Percentiles rank a stretch among this genome's conserved stretches.
phyloP scores from a whole-genome alignment of 1,140 invertebrate genomes.

The Achatina immaculata region DNA sequence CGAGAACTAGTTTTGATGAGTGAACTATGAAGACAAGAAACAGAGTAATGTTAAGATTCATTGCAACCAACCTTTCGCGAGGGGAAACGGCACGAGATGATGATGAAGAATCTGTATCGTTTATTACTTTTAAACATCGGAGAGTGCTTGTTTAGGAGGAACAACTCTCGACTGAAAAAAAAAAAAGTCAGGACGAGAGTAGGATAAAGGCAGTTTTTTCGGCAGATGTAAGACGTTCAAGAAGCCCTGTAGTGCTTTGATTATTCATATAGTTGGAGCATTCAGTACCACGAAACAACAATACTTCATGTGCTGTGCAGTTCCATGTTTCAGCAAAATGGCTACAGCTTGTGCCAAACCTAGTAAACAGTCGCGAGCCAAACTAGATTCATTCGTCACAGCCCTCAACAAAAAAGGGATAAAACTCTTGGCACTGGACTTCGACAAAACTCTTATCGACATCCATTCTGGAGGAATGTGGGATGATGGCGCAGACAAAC shows the following conservation, averaged over 20 bases:
- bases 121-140: neutral
- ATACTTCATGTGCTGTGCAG: conserved; percentile 13
- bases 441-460: conserved; percentile 67
- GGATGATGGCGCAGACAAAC: conserved; percentile 60
- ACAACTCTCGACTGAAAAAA: neutral
- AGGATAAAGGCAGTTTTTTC: no score
- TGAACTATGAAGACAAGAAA: no score
- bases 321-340: conserved; percentile 2
- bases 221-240: no score
- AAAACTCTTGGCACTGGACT: conserved; percentile 67
- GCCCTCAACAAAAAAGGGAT: conserved; percentile 58
- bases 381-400: conserved; percentile 47
- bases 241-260: no score
- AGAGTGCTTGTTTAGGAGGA: neutral
- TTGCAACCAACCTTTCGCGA: no score
- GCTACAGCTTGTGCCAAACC: conserved; percentile 18
- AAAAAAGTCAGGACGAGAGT: no score
- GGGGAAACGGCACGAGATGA: no score
- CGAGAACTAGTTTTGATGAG: no score
- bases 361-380: conserved; percentile 38
- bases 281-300: neutral
- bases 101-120: no score
- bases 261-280: neutral
- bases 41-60: no score
- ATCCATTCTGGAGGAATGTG: conserved; percentile 69